Conservation (phyloP, 2,113 vertebrate species). For the Cacatua alba region DNA sequence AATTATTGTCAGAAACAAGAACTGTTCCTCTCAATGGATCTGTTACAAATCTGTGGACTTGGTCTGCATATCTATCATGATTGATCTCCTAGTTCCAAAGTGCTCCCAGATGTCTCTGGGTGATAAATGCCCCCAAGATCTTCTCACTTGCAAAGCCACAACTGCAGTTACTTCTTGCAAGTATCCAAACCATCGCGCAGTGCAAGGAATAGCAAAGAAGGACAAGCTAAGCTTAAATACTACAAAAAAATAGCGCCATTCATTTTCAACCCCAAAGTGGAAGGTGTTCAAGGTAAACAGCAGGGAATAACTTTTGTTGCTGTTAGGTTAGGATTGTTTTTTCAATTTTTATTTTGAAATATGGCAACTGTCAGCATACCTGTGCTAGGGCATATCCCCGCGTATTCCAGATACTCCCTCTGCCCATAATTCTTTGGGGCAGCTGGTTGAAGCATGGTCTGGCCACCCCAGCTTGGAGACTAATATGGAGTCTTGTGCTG, state of each 20-base stretch:
- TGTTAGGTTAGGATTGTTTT: not conserved
- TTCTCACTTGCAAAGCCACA: not conserved
- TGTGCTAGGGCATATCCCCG: not conserved
- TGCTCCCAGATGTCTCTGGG: not conserved
- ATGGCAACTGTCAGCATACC: too few relatives aligned
- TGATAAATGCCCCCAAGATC: not conserved
- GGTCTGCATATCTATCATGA: rapidly evolving
- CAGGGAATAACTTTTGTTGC: not conserved
- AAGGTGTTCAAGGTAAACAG: not conserved
- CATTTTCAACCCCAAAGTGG: not conserved
- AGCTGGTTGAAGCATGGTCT: rapidly evolving
- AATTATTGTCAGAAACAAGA: not conserved
- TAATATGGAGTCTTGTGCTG: not conserved
- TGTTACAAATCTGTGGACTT: not conserved
- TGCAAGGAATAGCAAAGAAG: not conserved
- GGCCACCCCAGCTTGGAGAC: not conserved
- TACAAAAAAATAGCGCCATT: not conserved
- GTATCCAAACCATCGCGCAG: not conserved
- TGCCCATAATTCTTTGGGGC: rapidly evolving
- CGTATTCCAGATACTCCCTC: rapidly evolving
- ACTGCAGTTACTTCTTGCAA: not conserved
- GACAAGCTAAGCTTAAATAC: not conserved
- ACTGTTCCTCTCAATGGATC: not conserved
- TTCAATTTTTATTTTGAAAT: not conserved
- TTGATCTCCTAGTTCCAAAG: not conserved